Percentiles rank a stretch among this genome's conserved stretches.
These are phyloP conservation scores for Drosophila azteca DNA, from an alignment of 1,140 invertebrate species.

Conservation along the genomic window DNA sequence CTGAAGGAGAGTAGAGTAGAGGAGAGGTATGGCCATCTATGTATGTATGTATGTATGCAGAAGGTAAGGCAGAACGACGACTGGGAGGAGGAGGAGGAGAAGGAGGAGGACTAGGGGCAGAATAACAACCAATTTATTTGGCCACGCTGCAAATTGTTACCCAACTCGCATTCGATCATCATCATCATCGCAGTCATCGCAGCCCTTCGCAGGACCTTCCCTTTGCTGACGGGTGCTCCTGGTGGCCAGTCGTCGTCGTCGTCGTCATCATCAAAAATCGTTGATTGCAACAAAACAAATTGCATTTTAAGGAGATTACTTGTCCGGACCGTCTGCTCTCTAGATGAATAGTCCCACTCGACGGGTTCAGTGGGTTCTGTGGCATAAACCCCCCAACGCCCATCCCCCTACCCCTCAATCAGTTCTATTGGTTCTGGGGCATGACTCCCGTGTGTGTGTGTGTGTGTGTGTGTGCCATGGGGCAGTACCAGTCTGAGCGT, in stretches of 20 bases:
- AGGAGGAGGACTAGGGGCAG: conserved; percentile 22
- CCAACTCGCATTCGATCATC: conserved; percentile 74
- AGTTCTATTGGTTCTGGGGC: conserved; percentile 12
- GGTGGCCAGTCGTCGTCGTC: conserved; percentile 17
- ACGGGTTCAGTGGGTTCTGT: conserved; percentile 15
- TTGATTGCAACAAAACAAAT: conserved; percentile 82
- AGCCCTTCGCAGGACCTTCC: neutral
- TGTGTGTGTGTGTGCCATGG: neutral
- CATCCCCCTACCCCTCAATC: neutral
- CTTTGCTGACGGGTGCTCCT: conserved; percentile 2
- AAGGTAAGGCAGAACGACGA: neutral
- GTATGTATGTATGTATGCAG: too few relatives aligned
- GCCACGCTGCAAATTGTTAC: conserved; percentile 78
- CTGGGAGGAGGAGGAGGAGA: neutral
- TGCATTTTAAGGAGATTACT: conserved; percentile 80
- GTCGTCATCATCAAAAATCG: conserved; percentile 78
- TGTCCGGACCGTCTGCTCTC: conserved; percentile 53
- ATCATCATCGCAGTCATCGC: conserved; percentile 38
- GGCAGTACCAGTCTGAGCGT: neutral
- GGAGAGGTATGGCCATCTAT: too few relatives aligned
- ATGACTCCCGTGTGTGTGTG: conserved; percentile 9
- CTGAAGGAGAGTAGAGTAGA: too few relatives aligned
- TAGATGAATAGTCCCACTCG: conserved; percentile 50
- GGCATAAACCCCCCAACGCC: neutral
- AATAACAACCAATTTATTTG: conserved; percentile 82